Conservation (phyloP, 2,113 vertebrate genomes). For the Glaucidium brasilianum region DNA sequence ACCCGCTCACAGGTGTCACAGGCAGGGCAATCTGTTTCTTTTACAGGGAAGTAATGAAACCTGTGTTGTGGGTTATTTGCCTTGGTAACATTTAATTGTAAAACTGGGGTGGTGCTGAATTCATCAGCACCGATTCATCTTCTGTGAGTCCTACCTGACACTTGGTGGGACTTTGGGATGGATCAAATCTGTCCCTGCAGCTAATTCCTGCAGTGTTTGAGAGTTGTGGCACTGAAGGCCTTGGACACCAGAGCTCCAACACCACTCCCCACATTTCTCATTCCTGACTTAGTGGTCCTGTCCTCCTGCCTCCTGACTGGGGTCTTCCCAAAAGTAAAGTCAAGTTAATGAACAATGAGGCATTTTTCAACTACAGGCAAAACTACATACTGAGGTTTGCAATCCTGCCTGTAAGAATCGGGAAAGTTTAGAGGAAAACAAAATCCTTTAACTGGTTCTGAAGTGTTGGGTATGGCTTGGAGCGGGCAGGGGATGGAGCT, state of each 20-base stretch:
- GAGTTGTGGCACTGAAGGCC: neutral
- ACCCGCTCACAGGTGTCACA: fast-evolving
- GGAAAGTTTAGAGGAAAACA: neutral
- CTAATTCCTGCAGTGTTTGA: fast-evolving
- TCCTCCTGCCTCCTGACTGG: fast-evolving
- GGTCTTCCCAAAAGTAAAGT: neutral
- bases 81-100: neutral
- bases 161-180: neutral
- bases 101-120: neutral
- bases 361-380: neutral
- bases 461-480: neutral
- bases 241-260: neutral
- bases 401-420: neutral
- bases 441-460: neutral
- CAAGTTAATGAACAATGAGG: neutral
- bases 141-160: neutral
- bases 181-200: neutral
- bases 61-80: neutral
- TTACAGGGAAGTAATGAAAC: neutral
- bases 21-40: too few species aligned
- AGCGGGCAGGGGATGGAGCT: neutral
- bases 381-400: neutral
- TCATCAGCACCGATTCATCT: neutral
- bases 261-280: fast-evolving
- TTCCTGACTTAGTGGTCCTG: neutral